Percentiles rank a stretch among this genome's conserved stretches.
phyloP scores from a whole-genome alignment of 2,113 vertebrate genomes.

The Tragelaphus imberbis region DNA sequence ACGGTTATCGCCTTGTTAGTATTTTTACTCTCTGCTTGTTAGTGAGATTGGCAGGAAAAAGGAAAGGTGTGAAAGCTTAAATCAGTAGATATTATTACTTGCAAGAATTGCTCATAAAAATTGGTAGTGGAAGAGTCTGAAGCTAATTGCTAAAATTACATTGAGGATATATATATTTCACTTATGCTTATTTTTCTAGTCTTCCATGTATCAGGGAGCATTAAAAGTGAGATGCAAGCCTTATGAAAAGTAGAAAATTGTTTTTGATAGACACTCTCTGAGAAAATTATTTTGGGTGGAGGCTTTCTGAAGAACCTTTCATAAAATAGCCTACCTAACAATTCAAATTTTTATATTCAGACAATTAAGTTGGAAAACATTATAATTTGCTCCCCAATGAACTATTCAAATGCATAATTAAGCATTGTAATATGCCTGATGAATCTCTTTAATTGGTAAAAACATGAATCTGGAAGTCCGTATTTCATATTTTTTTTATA shows the following conservation, averaged over 20 bases:
- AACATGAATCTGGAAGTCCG: not conserved
- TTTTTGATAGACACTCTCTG: not conserved
- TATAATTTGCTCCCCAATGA: not conserved
- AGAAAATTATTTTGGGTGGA: not conserved
- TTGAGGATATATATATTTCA: conserved; percentile 13
- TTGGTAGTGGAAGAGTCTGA: conserved; percentile 37
- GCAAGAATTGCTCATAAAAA: conserved; percentile 51
- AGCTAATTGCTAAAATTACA: conserved; percentile 55
- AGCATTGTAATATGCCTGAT: not conserved
- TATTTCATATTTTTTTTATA: not conserved
- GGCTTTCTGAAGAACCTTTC: not conserved
- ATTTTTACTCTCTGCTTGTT: conserved; percentile 65
- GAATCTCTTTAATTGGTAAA: not conserved
- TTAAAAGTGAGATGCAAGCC: not conserved
- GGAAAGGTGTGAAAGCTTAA: conserved; percentile 71
- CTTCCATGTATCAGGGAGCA: not conserved
- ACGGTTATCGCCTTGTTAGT: conserved; percentile 65
- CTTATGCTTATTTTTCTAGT: conserved; percentile 41
- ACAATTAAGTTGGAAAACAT: not conserved
- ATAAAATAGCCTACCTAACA: not conserved
- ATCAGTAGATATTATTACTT: conserved; percentile 60
- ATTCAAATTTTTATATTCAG: not conserved
- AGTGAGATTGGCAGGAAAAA: conserved; percentile 64
- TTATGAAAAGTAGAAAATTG: not conserved
- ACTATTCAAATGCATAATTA: not conserved